Percentiles rank a stretch among this genome's conserved stretches.
phyloP scores from a whole-genome alignment of 2,888 invertebrate species.

The Hemicrepidius hirtus region DNA sequence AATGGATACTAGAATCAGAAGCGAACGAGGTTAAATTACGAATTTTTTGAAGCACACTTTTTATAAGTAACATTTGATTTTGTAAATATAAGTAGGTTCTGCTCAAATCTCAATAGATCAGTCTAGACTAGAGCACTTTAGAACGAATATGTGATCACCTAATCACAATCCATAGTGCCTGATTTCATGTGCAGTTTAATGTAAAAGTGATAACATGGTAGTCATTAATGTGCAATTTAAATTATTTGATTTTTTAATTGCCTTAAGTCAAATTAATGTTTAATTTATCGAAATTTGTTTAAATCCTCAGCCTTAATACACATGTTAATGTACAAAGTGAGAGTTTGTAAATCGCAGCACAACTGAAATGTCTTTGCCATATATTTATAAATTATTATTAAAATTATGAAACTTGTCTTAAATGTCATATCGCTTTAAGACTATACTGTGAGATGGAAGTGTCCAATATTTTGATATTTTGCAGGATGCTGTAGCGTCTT shows the following conservation, averaged over 20 bases:
- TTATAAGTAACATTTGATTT: slow-evolving; percentile 26
- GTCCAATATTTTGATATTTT: background rate
- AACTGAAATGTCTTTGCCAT: slow-evolving; percentile 41
- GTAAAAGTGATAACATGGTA: slow-evolving; percentile 61
- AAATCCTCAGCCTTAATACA: slow-evolving; percentile 41
- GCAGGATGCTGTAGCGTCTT: background rate
- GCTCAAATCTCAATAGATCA: slow-evolving; percentile 40
- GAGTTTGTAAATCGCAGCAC: slow-evolving; percentile 54
- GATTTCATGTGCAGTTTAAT: slow-evolving; percentile 56
- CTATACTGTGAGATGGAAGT: no score
- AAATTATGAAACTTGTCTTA: background rate
- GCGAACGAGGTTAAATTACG: no score
- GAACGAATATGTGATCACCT: slow-evolving; percentile 43
- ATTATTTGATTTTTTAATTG: slow-evolving; percentile 53
- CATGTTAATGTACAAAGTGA: slow-evolving; percentile 40
- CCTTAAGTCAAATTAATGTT: slow-evolving; percentile 44
- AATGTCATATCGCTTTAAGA: background rate
- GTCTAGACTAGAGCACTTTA: slow-evolving; percentile 30
- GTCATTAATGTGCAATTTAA: slow-evolving; percentile 67
- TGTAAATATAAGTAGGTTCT: slow-evolving; percentile 32
- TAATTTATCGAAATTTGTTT: slow-evolving; percentile 48
- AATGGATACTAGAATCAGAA: no score
- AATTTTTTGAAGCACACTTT: no score
- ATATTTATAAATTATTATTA: slow-evolving; percentile 22
- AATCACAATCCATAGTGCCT: slow-evolving; percentile 70